phyloP scores from a whole-genome alignment of 2,797 vertebrate species.

The Centropyge bicolor region DNA sequence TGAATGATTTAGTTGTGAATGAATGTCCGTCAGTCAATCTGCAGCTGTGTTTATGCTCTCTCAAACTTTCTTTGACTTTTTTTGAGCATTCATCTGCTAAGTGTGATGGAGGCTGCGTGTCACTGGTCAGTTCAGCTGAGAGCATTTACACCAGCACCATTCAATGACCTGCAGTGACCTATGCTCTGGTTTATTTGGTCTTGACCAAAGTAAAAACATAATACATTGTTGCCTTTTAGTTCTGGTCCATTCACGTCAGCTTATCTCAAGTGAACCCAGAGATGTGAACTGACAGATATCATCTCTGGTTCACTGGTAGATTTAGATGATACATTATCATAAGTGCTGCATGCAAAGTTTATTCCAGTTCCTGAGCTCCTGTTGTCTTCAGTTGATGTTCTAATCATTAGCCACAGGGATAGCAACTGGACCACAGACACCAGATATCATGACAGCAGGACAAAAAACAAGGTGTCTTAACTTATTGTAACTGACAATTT shows the following conservation, averaged over 20 bases:
- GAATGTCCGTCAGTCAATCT: background rate
- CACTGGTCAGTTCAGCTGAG: background rate
- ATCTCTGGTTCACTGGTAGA: background rate
- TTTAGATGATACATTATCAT: background rate
- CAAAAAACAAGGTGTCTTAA: background rate
- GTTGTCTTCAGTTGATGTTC: background rate
- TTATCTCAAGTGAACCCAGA: background rate
- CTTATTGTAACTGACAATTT: too few species aligned
- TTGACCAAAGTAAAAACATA: background rate
- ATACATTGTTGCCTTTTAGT: background rate
- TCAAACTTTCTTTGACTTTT: background rate
- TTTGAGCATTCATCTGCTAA: background rate
- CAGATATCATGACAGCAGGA: background rate
- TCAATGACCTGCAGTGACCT: background rate
- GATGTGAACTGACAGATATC: background rate
- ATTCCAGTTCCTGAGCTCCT: background rate
- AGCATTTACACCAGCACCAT: background rate
- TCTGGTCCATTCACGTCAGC: background rate
- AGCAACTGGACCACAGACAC: background rate
- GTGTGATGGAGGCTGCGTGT: background rate
- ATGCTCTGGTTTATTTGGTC: background rate
- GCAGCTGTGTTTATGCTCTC: background rate
- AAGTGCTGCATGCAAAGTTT: background rate
- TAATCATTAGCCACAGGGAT: background rate
- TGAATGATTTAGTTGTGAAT: background rate